These are phyloP conservation scores for Cynoglossus semilaevis DNA, from an alignment of 2,113 vertebrate species.

Conservation along the genomic window DNA sequence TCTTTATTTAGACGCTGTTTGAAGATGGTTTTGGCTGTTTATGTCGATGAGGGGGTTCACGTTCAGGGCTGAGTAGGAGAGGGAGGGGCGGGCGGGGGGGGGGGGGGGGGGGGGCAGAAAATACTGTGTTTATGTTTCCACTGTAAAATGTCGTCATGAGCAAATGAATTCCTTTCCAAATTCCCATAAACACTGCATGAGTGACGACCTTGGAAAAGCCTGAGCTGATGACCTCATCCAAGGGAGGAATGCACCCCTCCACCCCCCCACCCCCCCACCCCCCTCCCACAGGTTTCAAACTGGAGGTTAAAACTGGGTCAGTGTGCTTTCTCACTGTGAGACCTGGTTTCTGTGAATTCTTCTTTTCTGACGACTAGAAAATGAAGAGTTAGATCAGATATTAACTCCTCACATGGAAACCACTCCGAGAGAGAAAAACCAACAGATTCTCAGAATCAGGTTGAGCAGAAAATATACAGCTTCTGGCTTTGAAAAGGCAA, in stretches of 20 bases:
- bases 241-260: background rate
- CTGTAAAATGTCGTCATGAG: background rate
- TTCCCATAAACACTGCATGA: constrained; percentile 3
- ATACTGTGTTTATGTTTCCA: background rate
- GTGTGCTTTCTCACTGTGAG: constrained; percentile 31
- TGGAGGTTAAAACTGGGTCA: constrained; percentile 37
- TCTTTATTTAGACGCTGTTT: constrained; percentile 33
- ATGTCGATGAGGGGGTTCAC: constrained; percentile 29
- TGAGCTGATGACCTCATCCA: constrained; percentile 8
- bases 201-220: constrained; percentile 1
- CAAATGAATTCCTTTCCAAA: constrained; percentile 1
- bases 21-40: constrained; percentile 31
- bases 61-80: constrained; percentile 1
- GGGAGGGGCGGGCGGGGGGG: too few relatives aligned
- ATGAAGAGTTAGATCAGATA: constrained; percentile 18
- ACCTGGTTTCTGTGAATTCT: constrained; percentile 31
- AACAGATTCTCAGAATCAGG: constrained; percentile 41
- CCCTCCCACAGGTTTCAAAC: constrained; percentile 13
- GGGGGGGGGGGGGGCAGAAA: too few relatives aligned
- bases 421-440: constrained; percentile 46
- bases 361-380: constrained; percentile 29
- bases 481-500: constrained; percentile 41
- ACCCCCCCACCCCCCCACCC: background rate
- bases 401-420: constrained; percentile 30
- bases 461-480: constrained; percentile 37